phyloP scores from a whole-genome alignment of 2,888 invertebrate genomes.

The Apomyelois bistriatella region DNA sequence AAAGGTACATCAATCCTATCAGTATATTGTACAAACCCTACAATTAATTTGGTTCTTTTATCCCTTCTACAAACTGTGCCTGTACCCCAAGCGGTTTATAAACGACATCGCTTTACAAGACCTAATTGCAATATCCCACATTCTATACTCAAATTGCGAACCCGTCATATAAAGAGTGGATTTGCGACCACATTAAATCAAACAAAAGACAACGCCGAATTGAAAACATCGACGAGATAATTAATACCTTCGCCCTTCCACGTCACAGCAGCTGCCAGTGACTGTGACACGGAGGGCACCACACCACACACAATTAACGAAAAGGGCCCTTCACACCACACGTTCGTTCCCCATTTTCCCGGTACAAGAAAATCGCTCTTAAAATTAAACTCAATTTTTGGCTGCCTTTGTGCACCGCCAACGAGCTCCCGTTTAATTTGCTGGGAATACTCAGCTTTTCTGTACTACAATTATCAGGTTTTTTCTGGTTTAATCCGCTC shows the following conservation, averaged over 20 bases:
- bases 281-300: slow-evolving; percentile 27
- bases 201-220: slow-evolving; percentile 47
- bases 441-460: slow-evolving; percentile 21
- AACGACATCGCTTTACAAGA: neutral
- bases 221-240: slow-evolving; percentile 44
- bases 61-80: neutral
- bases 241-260: slow-evolving; percentile 46
- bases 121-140: neutral
- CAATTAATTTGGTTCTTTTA: neutral
- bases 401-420: slow-evolving; percentile 21
- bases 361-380: slow-evolving; percentile 31
- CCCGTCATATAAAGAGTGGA: slow-evolving; percentile 40
- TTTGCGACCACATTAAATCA: slow-evolving; percentile 40
- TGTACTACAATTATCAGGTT: slow-evolving; percentile 26
- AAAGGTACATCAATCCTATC: no score
- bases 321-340: slow-evolving; percentile 53
- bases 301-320: slow-evolving; percentile 63
- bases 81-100: neutral
- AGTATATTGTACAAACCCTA: no score
- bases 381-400: slow-evolving; percentile 27
- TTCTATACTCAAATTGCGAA: slow-evolving; percentile 19
- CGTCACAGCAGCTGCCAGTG: slow-evolving; percentile 36
- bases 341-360: slow-evolving; percentile 46
- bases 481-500: slow-evolving; percentile 32
- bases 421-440: slow-evolving; percentile 21